Percentiles rank a stretch among this genome's conserved stretches.
Evolutionary conservation across 2,797 vertebrate genomes (phyloP).

Genomic region (Diplodus sargus): DNA sequence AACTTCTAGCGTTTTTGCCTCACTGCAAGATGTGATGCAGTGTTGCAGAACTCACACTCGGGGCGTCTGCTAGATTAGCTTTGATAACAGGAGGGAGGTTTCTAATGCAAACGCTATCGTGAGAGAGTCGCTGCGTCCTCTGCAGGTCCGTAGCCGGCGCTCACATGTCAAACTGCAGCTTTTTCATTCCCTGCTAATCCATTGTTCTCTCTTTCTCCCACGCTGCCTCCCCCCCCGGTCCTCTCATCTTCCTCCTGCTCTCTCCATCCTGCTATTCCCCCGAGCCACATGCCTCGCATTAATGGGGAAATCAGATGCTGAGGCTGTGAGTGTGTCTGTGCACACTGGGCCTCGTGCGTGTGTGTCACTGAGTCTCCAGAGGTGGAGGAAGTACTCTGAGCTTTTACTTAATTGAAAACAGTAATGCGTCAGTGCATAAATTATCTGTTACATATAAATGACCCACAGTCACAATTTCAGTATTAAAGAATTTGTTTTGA

Average conservation of each 20-base stretch:
- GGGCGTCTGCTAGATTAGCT: background rate
- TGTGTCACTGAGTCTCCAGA: background rate
- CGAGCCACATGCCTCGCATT: constrained; percentile 58
- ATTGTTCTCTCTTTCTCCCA: constrained; percentile 43
- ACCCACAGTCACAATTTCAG: background rate
- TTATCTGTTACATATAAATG: background rate
- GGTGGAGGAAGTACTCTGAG: background rate
- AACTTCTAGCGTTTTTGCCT: constrained; percentile 15
- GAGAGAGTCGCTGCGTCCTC: background rate
- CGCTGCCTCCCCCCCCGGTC: background rate
- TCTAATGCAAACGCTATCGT: constrained; percentile 12
- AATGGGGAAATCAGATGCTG: constrained; percentile 72
- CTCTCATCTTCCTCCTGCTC: constrained; percentile 34
- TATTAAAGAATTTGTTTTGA: background rate
- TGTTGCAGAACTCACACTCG: constrained; percentile 3
- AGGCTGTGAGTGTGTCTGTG: constrained; percentile 27
- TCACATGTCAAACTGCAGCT: constrained; percentile 16
- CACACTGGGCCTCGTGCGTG: background rate
- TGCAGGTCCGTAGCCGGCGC: constrained; percentile 1
- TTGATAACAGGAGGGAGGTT: constrained; percentile 1
- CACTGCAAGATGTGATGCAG: constrained; percentile 27
- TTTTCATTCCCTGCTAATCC: constrained; percentile 1
- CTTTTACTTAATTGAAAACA: background rate
- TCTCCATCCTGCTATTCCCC: constrained; percentile 52
- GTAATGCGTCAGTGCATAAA: background rate